Percentiles rank a stretch among this genome's conserved stretches.
These are phyloP conservation scores for Callipepla squamata DNA, from an alignment of 2,113 vertebrate species.

Conservation along the genomic window DNA sequence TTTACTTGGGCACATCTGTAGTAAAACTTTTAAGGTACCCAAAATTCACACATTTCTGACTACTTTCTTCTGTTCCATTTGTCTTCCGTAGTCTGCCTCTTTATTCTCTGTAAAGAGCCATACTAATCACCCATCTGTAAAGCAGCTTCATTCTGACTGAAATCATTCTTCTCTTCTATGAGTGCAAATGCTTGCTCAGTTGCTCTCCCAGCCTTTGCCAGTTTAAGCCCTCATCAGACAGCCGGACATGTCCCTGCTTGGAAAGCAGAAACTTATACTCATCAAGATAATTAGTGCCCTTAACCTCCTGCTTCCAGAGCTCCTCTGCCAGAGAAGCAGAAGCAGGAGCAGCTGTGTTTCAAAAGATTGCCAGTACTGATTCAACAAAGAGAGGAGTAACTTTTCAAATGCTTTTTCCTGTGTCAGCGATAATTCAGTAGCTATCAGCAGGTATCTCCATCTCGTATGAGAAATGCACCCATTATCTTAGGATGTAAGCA, in stretches of 20 bases:
- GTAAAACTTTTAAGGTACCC: neutral
- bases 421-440: neutral
- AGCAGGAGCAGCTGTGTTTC: neutral
- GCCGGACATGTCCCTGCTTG: fast-evolving
- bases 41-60: neutral
- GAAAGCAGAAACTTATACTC: neutral
- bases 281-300: neutral
- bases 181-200: neutral
- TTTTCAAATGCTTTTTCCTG: neutral
- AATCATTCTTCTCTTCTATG: neutral
- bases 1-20: neutral
- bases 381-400: neutral
- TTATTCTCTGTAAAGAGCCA: neutral
- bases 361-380: neutral
- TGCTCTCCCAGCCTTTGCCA: neutral
- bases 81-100: neutral
- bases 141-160: neutral
- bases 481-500: neutral
- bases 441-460: neutral
- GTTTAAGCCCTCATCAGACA: neutral
- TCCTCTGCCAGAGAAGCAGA: neutral
- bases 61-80: neutral
- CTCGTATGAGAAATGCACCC: neutral
- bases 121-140: neutral
- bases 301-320: neutral